Conservation (phyloP, 30 jellyfish, hydroid and myxozoan species). For the Chrysaora quinquecirrha region DNA sequence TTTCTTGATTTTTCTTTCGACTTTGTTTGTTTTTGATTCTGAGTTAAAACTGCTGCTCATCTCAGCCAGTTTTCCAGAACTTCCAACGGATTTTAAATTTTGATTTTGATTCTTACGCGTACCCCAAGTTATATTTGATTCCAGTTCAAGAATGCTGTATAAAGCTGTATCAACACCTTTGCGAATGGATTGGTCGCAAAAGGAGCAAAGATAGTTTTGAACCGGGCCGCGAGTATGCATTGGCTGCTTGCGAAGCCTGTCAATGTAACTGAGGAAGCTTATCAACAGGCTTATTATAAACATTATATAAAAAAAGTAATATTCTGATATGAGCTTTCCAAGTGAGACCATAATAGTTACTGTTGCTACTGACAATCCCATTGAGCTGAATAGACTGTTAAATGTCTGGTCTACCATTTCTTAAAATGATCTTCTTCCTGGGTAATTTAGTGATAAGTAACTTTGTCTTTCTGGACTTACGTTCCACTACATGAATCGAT, state of each 20-base stretch:
- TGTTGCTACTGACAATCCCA: slow-evolving; percentile 52
- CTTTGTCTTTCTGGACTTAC: too few species aligned
- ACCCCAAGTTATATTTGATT: too few species aligned
- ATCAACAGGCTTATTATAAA: slow-evolving; percentile 4
- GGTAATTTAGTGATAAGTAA: too few species aligned
- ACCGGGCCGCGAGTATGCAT: slow-evolving; percentile 25
- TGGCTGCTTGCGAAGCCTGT: slow-evolving; percentile 25
- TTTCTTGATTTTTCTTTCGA: too few species aligned
- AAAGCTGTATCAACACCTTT: slow-evolving; percentile 40
- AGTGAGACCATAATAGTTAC: slow-evolving; percentile 57
- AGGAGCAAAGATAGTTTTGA: slow-evolving; percentile 28
- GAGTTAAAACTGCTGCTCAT: too few species aligned
- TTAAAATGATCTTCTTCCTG: too few species aligned
- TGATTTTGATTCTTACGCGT: too few species aligned
- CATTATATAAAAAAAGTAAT: slow-evolving; percentile 39
- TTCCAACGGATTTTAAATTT: too few species aligned
- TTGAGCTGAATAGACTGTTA: slow-evolving; percentile 13
- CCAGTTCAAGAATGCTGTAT: slow-evolving; percentile 38
- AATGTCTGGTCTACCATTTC: slow-evolving; percentile 50
- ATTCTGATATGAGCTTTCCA: slow-evolving; percentile 40
- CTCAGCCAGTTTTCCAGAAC: too few species aligned
- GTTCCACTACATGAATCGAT: too few species aligned
- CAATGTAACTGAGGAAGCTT: slow-evolving; percentile 37
- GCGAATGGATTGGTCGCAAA: slow-evolving; percentile 13
- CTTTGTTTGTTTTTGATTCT: too few species aligned